Base-by-base conservation (phyloP, 2,113 vertebrate genomes). In the Microcebus ravelobensis region DNA sequence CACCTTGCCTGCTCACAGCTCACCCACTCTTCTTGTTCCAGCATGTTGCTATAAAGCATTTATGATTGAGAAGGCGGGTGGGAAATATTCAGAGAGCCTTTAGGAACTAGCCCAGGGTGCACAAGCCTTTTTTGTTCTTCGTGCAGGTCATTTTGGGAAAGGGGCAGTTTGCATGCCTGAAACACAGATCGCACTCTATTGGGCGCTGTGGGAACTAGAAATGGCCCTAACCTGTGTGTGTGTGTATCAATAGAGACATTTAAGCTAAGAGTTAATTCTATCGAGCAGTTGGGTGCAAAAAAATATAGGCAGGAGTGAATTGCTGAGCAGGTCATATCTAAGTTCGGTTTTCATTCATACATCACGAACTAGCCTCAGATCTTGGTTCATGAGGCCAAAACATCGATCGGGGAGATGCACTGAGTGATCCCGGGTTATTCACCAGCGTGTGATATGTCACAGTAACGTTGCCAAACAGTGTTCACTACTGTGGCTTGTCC, bases 261-360 rank as follows among this genome's bases (percentile, higher is more conserved):
- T 20, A 4, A 1, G 1, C 10, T 29, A 42, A 42, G 2, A 45
- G 7, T 29, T 59, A 68, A 50, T n/a, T 61, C 0, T 21, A 0
- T 4, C 21, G 11, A 61, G 29, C 25, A 7, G 2, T 1, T 42
- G 18, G 48, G 36, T 39, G 4, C 61, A 36, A 17, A 93, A 31
- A 93, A 31, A n/a, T 34, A 3, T 1, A 9, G 29, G 55, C 63
- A 79, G n/a, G 18, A 39, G 2, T 9, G 9, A 63, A 52, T 48
- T 48, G 6, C 27, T 34, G n/a, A 48, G 15, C 48, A 17, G 70
- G 4, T 34, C 12, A 0, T 2, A 42, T n/a, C 36, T 61, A 12
- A 34, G 55, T 67, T 67, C 31, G 52, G 29, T 52, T 45, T 50
- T 31, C 4, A 17, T 87, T 48, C 27, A 0, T 27, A 0, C 4